Evolutionary conservation across 2,888 invertebrate species (phyloP).

Genomic region (Heliconius cydno): DNA sequence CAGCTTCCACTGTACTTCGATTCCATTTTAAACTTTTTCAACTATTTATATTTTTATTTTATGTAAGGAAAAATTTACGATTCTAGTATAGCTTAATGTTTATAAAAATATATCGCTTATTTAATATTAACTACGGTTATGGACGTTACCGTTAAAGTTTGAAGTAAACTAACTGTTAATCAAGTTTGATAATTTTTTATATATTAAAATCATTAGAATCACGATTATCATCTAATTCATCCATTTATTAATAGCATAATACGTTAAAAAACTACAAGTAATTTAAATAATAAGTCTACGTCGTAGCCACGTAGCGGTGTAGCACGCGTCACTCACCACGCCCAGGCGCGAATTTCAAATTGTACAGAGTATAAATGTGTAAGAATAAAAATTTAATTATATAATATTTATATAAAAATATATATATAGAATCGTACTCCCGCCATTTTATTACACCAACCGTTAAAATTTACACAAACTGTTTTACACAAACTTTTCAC

Average conservation of each 20-base stretch:
- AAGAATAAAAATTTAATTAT: not conserved
- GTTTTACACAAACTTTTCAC: constrained; percentile 53
- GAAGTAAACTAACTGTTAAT: not conserved
- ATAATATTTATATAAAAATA: constrained; percentile 53
- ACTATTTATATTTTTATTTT: not conserved
- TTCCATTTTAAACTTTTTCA: not conserved
- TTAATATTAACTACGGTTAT: not conserved
- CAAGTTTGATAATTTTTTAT: not conserved
- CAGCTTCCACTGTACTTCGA: not conserved
- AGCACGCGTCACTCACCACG: constrained; percentile 32
- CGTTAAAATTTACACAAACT: constrained; percentile 60
- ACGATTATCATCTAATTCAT: not conserved
- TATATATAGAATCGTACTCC: constrained; percentile 67
- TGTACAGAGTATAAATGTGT: constrained; percentile 6
- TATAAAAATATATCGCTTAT: not conserved
- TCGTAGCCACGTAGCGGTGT: constrained; percentile 33
- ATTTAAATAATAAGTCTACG: constrained; percentile 6
- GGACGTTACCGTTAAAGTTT: not conserved
- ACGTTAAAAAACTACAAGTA: not conserved
- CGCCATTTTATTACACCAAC: constrained; percentile 74
- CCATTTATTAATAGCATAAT: not conserved
- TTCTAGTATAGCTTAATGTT: too few species aligned
- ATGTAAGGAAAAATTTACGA: not conserved
- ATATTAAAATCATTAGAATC: not conserved
- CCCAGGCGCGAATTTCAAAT: constrained; percentile 13